Base-by-base conservation (phyloP, 2,888 invertebrate genomes). In the Pterostichus madidus region DNA sequence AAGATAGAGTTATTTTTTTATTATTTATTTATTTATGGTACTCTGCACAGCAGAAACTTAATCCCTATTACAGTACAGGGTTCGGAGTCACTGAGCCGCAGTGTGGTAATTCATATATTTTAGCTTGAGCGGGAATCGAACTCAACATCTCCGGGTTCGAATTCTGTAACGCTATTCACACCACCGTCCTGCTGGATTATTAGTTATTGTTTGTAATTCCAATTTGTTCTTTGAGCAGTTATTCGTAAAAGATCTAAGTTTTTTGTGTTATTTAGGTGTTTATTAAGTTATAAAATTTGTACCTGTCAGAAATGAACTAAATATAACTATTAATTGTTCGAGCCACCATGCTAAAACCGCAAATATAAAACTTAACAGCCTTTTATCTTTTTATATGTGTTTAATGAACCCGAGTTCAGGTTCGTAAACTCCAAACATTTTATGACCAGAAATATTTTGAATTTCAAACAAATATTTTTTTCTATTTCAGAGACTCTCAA, bases 221-320 rank as follows among this genome's bases (percentile, higher is more conserved):
- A 3, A 3, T 24, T 24, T 24, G 24, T 24, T 24, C 24, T 24
- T 2, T 24, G 24, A 24, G 24, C 24, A 24, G 24, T 24, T 3
- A 24, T 24, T 59, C 17, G 7, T 59, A 59, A 59, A 15, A n/a
- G 6, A 17, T 59, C 24, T 17, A 15, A 24, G 31, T 39, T 71
- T 78, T 78, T 78, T 78, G 52, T 77, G 77, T 56, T 35, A 77
- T 46, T 56, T 52, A 15, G 53, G 80, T 71, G 80, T 80, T 68
- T 80, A 80, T 80, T 80, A 80, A 80, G 80, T 80, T 80, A 71
- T 80, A 80, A 80, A 80, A 75, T 32, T 49, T 52, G 31, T 31
- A 75, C 49, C 75, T 75, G 75, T 75, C 75, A 52, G 15, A 75
- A 49, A 49, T 75, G 52, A 52, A 75, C 32, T 32, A 75, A 49